phyloP scores from a whole-genome alignment of 2,797 vertebrate genomes.

The Tragopan temminckii region DNA sequence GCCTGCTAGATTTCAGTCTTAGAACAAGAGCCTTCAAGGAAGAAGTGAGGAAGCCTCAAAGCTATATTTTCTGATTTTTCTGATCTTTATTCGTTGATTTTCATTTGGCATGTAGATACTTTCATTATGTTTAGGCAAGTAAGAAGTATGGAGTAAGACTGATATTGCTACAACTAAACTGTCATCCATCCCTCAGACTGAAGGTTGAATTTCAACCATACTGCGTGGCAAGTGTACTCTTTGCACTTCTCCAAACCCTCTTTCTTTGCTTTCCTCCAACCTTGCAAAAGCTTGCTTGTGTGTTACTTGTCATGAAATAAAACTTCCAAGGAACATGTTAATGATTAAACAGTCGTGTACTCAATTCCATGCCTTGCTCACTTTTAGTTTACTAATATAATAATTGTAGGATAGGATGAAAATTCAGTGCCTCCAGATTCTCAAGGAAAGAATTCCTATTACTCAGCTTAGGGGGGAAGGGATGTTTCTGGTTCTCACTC shows the following conservation, averaged over 20 bases:
- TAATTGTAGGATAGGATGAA: background rate
- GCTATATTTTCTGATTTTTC: background rate
- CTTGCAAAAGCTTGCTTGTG: background rate
- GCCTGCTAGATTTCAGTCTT: background rate
- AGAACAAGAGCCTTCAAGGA: background rate
- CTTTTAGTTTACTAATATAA: background rate
- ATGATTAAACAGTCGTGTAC: background rate
- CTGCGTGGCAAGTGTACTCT: background rate
- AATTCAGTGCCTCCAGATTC: background rate
- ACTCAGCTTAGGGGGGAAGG: background rate
- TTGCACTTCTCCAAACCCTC: background rate
- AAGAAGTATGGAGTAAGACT: background rate
- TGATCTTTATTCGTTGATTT: background rate
- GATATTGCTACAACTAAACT: rapidly evolving
- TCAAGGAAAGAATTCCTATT: background rate
- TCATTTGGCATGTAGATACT: background rate
- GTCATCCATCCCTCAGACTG: background rate
- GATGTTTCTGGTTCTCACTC: background rate
- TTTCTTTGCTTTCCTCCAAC: background rate
- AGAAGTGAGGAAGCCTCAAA: background rate
- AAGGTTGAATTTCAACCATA: background rate
- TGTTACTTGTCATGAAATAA: background rate
- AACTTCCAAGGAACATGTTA: background rate
- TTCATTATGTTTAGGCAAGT: background rate
- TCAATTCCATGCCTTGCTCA: background rate